Evolutionary conservation across 2,888 invertebrate species (phyloP).

Genomic region (Biston stratarius): DNA sequence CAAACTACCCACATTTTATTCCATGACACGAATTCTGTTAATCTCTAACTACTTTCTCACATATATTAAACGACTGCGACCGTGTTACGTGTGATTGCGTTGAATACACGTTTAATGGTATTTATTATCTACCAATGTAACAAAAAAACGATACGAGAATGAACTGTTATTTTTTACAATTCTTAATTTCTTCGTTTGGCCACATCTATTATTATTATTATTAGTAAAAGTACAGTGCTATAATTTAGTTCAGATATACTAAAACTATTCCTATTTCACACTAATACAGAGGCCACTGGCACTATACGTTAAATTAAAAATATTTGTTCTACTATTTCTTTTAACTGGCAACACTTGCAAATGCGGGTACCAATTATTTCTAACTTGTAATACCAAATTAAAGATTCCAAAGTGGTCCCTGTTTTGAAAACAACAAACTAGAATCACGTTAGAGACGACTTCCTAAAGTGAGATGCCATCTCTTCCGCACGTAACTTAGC

Average conservation of each 20-base stretch:
- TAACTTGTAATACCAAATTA: background rate
- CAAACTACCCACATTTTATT: constrained; percentile 8
- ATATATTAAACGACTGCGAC: no score
- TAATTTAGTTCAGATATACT: no score
- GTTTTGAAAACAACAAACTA: constrained; percentile 14
- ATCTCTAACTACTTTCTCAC: background rate
- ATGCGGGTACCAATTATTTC: background rate
- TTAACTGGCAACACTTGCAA: constrained; percentile 26
- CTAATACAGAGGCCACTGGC: background rate
- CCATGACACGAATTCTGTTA: constrained; percentile 1
- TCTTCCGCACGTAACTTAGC: no score
- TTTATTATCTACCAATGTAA: no score
- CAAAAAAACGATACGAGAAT: no score
- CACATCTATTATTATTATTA: no score
- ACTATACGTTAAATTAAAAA: constrained; percentile 1
- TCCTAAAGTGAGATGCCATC: background rate
- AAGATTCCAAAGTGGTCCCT: constrained; percentile 30
- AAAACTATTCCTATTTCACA: no score
- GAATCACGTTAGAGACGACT: background rate
- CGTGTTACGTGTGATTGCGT: no score
- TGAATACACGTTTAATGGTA: no score
- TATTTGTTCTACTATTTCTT: constrained; percentile 26
- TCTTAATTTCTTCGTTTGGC: no score
- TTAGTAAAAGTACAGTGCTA: no score
- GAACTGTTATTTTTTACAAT: no score